Conservation (phyloP, 1,140 invertebrate genomes). For the Nebria ingens region DNA sequence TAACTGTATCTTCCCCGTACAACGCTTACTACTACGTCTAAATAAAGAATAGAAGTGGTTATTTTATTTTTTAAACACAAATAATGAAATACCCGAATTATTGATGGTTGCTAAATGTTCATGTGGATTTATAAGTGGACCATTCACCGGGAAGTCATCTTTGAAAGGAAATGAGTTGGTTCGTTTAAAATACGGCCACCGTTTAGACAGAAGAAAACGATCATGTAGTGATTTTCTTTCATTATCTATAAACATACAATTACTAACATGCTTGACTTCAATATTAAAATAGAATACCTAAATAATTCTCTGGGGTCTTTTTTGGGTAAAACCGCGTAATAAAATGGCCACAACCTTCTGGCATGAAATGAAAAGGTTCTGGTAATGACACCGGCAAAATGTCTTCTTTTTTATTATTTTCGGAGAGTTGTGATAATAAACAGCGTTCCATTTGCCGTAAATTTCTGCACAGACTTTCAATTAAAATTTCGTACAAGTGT, state of each 20-base stretch:
- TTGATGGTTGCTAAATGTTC: constrained; percentile 27
- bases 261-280: constrained; percentile 15
- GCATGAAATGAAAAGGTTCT: constrained; percentile 53
- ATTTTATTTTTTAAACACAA: neutral
- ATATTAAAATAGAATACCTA: constrained; percentile 17
- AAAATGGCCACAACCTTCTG: constrained; percentile 57
- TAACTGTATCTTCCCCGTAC: constrained; percentile 86
- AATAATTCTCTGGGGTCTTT: constrained; percentile 44
- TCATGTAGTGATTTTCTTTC: constrained; percentile 54
- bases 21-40: constrained; percentile 43
- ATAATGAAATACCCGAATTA: neutral
- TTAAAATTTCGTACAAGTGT: constrained; percentile 57
- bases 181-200: constrained; percentile 58
- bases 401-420: constrained; percentile 17
- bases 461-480: constrained; percentile 59
- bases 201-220: constrained; percentile 52
- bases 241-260: constrained; percentile 38
- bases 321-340: constrained; percentile 60
- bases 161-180: constrained; percentile 53
- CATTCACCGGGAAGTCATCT: constrained; percentile 34
- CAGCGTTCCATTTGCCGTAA: constrained; percentile 50
- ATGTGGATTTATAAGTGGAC: constrained; percentile 65
- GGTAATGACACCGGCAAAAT: constrained; percentile 29
- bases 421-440: constrained; percentile 42
- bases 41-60: constrained; percentile 6